Conservation (phyloP, 1,140 invertebrate genomes). For the Mactra quadrangularis region DNA sequence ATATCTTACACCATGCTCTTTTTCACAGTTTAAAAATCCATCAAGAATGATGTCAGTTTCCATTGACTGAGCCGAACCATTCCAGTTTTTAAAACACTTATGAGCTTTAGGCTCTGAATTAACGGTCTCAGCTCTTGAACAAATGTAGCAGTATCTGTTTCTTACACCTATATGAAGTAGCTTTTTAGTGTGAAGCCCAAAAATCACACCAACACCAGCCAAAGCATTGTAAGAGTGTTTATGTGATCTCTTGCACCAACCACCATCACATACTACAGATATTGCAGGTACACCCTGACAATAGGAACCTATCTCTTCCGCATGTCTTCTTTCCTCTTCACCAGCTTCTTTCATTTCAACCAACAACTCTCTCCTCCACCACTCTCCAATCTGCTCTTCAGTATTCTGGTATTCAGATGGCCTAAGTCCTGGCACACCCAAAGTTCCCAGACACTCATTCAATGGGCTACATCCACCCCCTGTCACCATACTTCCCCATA, state of each 20-base stretch:
- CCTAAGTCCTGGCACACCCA: background rate
- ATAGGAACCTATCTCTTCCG: constrained; percentile 41
- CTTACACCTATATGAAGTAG: constrained; percentile 81
- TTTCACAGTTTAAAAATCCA: constrained; percentile 80
- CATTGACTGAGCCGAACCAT: constrained; percentile 81
- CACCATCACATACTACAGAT: constrained; percentile 61
- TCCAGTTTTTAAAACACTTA: constrained; percentile 75
- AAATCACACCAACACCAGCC: constrained; percentile 73
- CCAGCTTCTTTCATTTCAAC: constrained; percentile 46
- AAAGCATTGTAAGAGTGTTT: constrained; percentile 59
- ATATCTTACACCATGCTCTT: constrained; percentile 82
- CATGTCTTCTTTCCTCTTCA: constrained; percentile 55
- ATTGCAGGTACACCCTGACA: constrained; percentile 53
- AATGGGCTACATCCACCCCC: background rate
- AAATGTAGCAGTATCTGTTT: constrained; percentile 82
- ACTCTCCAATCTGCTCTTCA: constrained; percentile 17
- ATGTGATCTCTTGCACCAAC: constrained; percentile 58
- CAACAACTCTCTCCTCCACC: constrained; percentile 41
- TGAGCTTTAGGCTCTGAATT: constrained; percentile 34
- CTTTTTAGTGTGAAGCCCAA: constrained; percentile 80
- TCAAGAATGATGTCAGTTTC: constrained; percentile 82
- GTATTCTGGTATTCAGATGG: background rate
- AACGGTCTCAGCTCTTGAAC: constrained; percentile 56
- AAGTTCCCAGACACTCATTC: constrained; percentile 14
- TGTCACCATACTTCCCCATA: constrained; percentile 34